Evolutionary conservation across 2,888 invertebrate species (phyloP).

Genomic region (Cerastis leucographa): DNA sequence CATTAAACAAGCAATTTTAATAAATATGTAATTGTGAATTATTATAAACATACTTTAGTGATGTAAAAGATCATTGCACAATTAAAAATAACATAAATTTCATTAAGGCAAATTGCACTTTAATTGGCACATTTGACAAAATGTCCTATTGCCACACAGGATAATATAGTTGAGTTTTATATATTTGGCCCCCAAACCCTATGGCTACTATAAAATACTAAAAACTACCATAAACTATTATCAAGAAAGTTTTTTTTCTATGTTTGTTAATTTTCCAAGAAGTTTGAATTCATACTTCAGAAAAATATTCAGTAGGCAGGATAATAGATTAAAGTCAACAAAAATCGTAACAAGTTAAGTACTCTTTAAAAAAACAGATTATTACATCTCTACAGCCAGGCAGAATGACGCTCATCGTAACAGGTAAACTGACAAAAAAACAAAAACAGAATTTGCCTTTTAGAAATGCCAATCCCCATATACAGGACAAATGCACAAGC

Average conservation of each 20-base stretch:
- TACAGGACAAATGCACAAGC: neutral
- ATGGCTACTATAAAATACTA: neutral
- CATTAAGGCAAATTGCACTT: neutral
- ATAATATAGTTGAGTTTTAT: neutral
- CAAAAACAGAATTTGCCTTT: slow-evolving; percentile 18
- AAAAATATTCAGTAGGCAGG: neutral
- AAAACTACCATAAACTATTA: neutral
- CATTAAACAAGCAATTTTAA: slow-evolving; percentile 12
- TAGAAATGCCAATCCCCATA: neutral
- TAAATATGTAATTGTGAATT: neutral
- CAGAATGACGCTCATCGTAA: slow-evolving; percentile 1
- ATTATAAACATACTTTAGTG: slow-evolving; percentile 1
- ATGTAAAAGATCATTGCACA: slow-evolving; percentile 27
- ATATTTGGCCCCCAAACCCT: slow-evolving; percentile 3
- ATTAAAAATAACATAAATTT: neutral
- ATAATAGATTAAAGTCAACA: neutral
- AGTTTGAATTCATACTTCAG: neutral
- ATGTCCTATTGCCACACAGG: neutral
- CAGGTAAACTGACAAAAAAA: slow-evolving; percentile 39
- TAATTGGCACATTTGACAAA: neutral
- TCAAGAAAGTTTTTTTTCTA: neutral
- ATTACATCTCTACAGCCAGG: neutral
- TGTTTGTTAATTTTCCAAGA: neutral
- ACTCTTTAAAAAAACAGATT: neutral
- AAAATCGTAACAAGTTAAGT: neutral